Percentiles rank a stretch among this genome's conserved stretches.
Evolutionary conservation across 2,797 vertebrate genomes (phyloP).

Genomic region (Melanotaenia nigrans): DNA sequence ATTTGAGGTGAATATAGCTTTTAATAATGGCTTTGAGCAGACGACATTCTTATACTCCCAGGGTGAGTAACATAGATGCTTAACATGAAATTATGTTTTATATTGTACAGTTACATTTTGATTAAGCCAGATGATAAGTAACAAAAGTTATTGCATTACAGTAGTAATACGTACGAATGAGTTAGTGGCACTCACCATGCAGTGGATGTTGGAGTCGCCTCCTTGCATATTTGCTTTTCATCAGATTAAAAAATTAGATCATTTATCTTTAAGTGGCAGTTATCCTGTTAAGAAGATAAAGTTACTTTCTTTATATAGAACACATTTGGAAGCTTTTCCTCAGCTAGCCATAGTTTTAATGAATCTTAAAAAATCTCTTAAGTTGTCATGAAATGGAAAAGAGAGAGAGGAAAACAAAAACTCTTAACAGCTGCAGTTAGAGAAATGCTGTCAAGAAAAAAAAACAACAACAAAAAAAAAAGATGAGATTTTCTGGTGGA

Average conservation of each 20-base stretch:
- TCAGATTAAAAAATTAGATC: neutral
- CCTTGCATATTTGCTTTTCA: constrained; percentile 16
- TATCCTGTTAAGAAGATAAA: neutral
- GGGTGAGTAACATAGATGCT: constrained; percentile 65
- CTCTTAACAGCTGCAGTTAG: neutral
- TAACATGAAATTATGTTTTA: neutral
- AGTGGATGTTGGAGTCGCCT: constrained; percentile 4
- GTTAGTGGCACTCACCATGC: constrained; percentile 56
- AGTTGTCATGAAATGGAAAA: neutral
- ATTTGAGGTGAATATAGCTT: constrained; percentile 23
- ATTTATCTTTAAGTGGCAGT: neutral
- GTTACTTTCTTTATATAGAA: neutral
- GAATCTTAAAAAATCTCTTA: neutral
- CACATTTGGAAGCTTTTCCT: neutral
- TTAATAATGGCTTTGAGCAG: constrained; percentile 71
- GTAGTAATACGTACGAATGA: neutral
- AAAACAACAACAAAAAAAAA: neutral
- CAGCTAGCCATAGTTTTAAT: neutral
- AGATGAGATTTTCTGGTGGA: constrained; percentile 29
- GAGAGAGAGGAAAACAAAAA: constrained; percentile 3
- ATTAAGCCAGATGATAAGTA: neutral
- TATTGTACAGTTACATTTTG: neutral
- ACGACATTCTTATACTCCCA: constrained; percentile 74
- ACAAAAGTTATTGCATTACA: neutral
- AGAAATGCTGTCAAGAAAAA: neutral